phyloP scores from a whole-genome alignment of 2,888 invertebrate species.

The Dryocosmus kuriphilus region DNA sequence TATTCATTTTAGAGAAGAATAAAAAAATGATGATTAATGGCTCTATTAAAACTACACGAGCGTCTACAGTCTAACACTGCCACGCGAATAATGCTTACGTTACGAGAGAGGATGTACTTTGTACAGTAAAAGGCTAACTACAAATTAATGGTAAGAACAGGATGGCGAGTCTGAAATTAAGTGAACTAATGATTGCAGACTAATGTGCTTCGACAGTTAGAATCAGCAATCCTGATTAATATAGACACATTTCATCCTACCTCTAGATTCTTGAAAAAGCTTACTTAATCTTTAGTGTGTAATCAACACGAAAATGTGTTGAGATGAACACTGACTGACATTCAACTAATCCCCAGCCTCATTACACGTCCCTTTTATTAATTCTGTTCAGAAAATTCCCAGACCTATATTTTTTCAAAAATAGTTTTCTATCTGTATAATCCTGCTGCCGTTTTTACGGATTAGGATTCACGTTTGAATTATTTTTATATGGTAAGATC shows the following conservation, averaged over 20 bases:
- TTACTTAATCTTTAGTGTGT: not conserved
- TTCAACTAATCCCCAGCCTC: not conserved
- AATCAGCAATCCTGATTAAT: constrained; percentile 21
- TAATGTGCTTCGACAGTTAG: constrained; percentile 23
- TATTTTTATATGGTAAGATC: constrained; percentile 35
- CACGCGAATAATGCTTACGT: not conserved
- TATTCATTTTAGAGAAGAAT: constrained; percentile 29
- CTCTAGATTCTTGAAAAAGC: not conserved
- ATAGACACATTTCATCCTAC: not conserved
- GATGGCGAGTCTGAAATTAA: not conserved
- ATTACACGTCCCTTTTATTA: too few species aligned
- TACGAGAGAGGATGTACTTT: not conserved
- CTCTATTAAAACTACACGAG: constrained; percentile 31
- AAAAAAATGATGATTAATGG: constrained; percentile 27
- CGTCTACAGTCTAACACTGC: not conserved
- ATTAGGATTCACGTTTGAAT: not conserved
- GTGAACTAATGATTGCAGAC: constrained; percentile 31
- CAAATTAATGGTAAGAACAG: constrained; percentile 17
- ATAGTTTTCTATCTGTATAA: not conserved
- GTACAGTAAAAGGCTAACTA: not conserved
- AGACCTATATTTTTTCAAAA: not conserved
- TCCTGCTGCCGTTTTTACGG: not conserved
- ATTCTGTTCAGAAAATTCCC: too few species aligned
- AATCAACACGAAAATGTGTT: constrained; percentile 2
- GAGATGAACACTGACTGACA: not conserved